Base-by-base conservation (phyloP, 2,888 invertebrate species). In the Caenorhabditis doughertyi region DNA sequence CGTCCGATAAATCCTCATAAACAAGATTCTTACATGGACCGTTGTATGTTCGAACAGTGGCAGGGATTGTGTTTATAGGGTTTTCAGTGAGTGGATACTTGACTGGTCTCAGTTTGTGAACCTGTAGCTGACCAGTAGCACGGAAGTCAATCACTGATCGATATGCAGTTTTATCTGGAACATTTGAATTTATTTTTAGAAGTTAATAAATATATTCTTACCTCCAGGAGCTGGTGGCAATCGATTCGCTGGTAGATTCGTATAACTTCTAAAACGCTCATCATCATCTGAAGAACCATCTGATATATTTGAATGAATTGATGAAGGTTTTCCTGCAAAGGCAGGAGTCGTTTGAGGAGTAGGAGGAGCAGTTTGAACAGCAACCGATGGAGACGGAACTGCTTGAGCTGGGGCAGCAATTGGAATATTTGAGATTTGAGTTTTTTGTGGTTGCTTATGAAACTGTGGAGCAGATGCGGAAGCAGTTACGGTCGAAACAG, bases 221-320 rank as follows among this genome's bases (percentile, higher is more conserved):
- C 65, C 65, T 32, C 25, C 65, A 8, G 65, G 51, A 16, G 21
- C 51, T 8, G 72, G 72, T n/a, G 60, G 72, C 8, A 60, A 1
- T 35, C 72, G n/a, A 29, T 72, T 72, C 18, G 49, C 18, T 7
- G 60, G 27, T 9, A 62, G 3, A 18, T 16, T 18, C 0, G 16
- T 3, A n/a, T 29, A n/a, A 47, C 32, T 62, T 23, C 7, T 60
- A 13, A n/a, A 27, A 27, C 23, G 13, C 8, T 60, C 51, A 29
- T 62, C 71, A 3, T 72, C 72, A 25, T 62, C 72, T 29, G 72
- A 72, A 13, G 60, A 72, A 7, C 29, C 23, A 27, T 72, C 60
- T 1, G 60, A 60, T 1, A 23, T 27, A 13, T 18, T 60, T 11
- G 71, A 72, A 18, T 51, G 16, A 1, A 60, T 18, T 1, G 71